Evolutionary conservation across 1,140 invertebrate species (phyloP), one percentile per base, ranked within the genome.

Genomic region (Nephila pilipes): DNA sequence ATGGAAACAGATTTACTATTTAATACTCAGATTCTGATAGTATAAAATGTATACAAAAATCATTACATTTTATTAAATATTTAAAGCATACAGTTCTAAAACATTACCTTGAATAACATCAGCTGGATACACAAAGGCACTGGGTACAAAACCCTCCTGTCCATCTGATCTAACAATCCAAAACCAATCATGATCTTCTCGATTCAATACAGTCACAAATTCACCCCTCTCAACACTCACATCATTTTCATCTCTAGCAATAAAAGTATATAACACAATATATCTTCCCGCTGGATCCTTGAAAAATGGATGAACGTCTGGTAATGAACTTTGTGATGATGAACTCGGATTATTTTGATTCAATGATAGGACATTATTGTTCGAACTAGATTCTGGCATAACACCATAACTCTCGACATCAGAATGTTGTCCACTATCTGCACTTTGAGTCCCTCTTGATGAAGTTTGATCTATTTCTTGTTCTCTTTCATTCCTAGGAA

Each of bases 151-250:
- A 18, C 99, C 99, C 96, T 99, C 98, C 95, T 98, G 97, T 1
- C 98, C 98, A 95, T 99, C 98, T 94, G 97, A 98, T 92, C 98
- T 96, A 32, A 98, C 97, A 63, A 99, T 98, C 98, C 98, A 99
- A 95, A 98, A 99, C 98, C 98, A 99, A 95, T 99, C 98, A 0
- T 98, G 97, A 96, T 99, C 98, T 95, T 99, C 98, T 94, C 97
- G 96, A 95, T 99, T 99, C 18, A 99, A 95, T 1, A 99, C 98
- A 36, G 98, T 99, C 1, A 99, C 98, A 96, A 99, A 98, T 95
- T 99, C 98, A 10, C 98, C 98, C 85, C 98, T 96, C 95, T 99
- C 98, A 0, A 99, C 98, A 93, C 97, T 98, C 1, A 99, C 97
- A 95, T 99, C 99, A 95, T 99, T 99, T 95, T 99, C 98, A 95